Percentiles rank a stretch among this genome's conserved stretches.
phyloP scores from a whole-genome alignment of 2,888 invertebrate species.

The Teleogryllus oceanicus region DNA sequence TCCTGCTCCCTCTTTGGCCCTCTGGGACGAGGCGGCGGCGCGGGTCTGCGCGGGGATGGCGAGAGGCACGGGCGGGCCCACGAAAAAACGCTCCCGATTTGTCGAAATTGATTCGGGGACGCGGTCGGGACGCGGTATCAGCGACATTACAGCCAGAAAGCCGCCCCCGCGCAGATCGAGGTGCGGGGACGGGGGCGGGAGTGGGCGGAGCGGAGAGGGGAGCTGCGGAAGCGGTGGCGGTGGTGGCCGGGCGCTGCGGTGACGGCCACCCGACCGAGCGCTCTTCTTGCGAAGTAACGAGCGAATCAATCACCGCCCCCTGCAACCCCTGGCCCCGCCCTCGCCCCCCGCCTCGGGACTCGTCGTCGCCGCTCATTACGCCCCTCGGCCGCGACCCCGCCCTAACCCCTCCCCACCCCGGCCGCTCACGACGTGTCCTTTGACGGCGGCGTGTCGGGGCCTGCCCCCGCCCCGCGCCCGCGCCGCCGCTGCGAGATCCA shows the following conservation, averaged over 20 bases:
- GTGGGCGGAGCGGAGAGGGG: neutral
- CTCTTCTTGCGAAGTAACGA: conserved; percentile 9
- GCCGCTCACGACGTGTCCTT: neutral
- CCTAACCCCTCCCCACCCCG: neutral
- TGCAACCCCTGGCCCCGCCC: neutral
- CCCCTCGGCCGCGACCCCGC: neutral
- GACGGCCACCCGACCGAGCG: neutral
- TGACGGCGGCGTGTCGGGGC: neutral
- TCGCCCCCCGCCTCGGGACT: too few relatives aligned
- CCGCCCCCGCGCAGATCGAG: neutral
- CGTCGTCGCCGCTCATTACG: conserved; percentile 18
- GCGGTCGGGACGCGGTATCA: conserved; percentile 8
- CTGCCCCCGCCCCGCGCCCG: neutral
- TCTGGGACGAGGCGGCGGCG: neutral
- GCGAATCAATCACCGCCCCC: neutral
- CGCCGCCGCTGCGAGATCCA: neutral
- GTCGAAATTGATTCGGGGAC: conserved; percentile 7
- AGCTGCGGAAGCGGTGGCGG: neutral
- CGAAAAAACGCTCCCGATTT: conserved; percentile 11
- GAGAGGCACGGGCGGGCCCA: too few relatives aligned
- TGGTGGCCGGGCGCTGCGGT: too few relatives aligned
- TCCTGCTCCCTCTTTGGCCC: neutral
- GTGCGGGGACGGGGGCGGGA: neutral
- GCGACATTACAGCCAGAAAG: neutral
- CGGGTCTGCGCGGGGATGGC: neutral